Percentiles rank a stretch among this genome's conserved stretches.
These are phyloP conservation scores for human DNA, from an alignment of 2,113 vertebrate genomes.

Conservation along the genomic window GRCh38 chr1:29735501-29736000, in stretches of 20 bases:
- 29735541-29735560: not conserved
- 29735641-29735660: not conserved
- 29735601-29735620: not conserved
- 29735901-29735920: not conserved
- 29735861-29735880: not conserved
- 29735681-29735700: no score
- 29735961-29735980: not conserved
- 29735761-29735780: not conserved
- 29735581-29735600: not conserved
- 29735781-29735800: not conserved
- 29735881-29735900: not conserved
- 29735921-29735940: not conserved
- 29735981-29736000: fast-evolving
- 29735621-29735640: not conserved
- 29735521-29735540: not conserved
- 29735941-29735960: not conserved
- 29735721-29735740: not conserved
- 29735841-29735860: not conserved
- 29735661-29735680: no score
- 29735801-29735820: not conserved
- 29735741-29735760: not conserved
- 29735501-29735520: not conserved
- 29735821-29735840: not conserved
- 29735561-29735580: not conserved
- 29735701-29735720: not conserved